These are phyloP conservation scores for Chloropsis hardwickii DNA, from an alignment of 2,113 vertebrate genomes.

Conservation along the genomic window DNA sequence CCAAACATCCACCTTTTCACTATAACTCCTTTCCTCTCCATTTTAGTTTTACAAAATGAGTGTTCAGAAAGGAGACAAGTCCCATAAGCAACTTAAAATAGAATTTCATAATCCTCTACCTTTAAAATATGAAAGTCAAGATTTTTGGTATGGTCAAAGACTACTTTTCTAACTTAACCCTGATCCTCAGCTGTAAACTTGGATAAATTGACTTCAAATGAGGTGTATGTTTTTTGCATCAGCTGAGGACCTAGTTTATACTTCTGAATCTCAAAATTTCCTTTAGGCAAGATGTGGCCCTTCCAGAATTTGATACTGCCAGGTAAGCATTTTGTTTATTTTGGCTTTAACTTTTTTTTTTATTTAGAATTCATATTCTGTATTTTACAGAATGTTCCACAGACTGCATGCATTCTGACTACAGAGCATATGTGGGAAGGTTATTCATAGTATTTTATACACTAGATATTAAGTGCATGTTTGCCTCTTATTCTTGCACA, in stretches of 20 bases:
- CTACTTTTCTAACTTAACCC: not conserved
- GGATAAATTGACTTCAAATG: not conserved
- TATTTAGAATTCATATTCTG: not conserved
- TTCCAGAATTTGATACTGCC: not conserved
- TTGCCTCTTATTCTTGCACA: not conserved
- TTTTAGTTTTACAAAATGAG: not conserved
- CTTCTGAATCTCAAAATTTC: slow-evolving; percentile 2
- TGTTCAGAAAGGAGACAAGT: not conserved
- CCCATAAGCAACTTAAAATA: not conserved
- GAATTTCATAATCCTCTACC: not conserved
- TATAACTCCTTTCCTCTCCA: not conserved
- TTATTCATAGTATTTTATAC: not conserved
- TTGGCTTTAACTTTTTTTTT: not conserved
- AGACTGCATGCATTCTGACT: not conserved
- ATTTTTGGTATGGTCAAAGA: not conserved
- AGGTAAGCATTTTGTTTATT: not conserved
- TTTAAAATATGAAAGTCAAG: not conserved
- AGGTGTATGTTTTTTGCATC: not conserved
- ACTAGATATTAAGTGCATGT: not conserved
- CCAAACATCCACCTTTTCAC: not conserved
- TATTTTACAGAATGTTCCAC: not conserved
- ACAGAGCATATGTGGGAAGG: not conserved
- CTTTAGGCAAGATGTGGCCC: not conserved
- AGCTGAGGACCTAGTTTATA: not conserved
- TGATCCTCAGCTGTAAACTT: not conserved